Conservation (phyloP, 2,888 invertebrate species). For the Rhorus exstirpatorius region DNA sequence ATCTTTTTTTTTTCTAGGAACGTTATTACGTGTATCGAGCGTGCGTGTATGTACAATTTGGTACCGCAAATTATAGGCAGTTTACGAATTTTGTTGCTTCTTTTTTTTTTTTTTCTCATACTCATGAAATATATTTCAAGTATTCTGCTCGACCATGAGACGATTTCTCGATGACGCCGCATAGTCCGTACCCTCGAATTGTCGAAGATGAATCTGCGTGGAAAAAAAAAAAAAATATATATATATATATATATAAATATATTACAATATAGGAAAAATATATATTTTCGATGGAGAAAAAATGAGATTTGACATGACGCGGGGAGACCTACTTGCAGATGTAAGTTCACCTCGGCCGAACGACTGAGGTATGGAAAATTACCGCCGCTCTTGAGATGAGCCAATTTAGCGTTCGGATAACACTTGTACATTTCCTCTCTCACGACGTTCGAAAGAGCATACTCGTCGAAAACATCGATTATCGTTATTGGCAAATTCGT, state of each 20-base stretch:
- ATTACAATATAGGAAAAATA: too few species aligned
- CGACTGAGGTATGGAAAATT: conserved; percentile 96
- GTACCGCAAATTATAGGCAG: conserved; percentile 32
- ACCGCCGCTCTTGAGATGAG: conserved; percentile 95
- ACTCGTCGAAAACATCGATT: conserved; percentile 96
- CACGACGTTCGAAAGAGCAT: conserved; percentile 92
- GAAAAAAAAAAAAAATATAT: conserved; percentile 64
- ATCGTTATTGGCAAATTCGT: conserved; percentile 91
- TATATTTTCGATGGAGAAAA: conserved; percentile 6
- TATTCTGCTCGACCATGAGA: conserved; percentile 29
- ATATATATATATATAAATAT: too few species aligned
- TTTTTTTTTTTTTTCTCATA: background rate
- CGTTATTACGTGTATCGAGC: conserved; percentile 39
- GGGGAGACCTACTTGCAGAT: conserved; percentile 93
- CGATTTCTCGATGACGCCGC: conserved; percentile 87
- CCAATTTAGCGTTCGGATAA: conserved; percentile 94
- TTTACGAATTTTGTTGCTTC: background rate
- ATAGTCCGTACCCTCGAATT: conserved; percentile 89
- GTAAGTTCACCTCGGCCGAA: conserved; percentile 95
- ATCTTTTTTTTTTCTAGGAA: conserved; percentile 45
- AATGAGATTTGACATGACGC: too few species aligned
- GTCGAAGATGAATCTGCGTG: conserved; percentile 91
- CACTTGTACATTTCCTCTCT: conserved; percentile 94
- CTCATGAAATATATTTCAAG: conserved; percentile 48
- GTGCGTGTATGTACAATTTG: conserved; percentile 50